Evolutionary conservation across 2,888 invertebrate genomes (phyloP), one percentile per base, ranked within the genome.

Genomic region (Leucoma salicis): DNA sequence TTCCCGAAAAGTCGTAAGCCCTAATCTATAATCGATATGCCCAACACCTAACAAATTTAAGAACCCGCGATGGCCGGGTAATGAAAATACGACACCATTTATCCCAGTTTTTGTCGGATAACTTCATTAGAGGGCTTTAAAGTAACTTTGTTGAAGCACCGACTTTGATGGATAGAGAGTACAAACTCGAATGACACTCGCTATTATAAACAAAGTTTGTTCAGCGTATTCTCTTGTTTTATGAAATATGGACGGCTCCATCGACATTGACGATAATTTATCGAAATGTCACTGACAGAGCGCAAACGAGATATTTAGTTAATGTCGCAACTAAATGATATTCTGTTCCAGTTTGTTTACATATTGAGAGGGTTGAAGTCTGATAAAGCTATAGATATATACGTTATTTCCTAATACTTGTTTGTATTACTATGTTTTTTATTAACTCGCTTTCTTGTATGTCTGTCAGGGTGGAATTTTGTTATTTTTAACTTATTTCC

Each of bases 221-320:
- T 63, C 51, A 64, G 49, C 54, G 55, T 67, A 78, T 69, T 63
- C 74, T 53, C 72, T 78, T 81, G 82, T 83, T 84, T 81, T 82
- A 81, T 85, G 85, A 85, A 84, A 76, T 85, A 84, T 84, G 77
- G 74, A 64, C 53, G 62, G 57, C 49, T 59, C 52, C 66, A 83
- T 79, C 78, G 82, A 81, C 80, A 75, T 60, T 70, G 74, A 77
- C 71, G 70, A 61, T 81, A 80, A 84, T 83, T 82, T 83, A 84
- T 85, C 64, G 81, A 73, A 81, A 78, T 81, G 78, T 78, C 80
- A 77, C 53, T 47, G 47, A 35, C 79, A 70, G 66, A 49, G 60
- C 56, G 63, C 62, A 57, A 43, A 44, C 44, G 27, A 52, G 46
- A 52, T 57, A 53, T 55, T 63, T 49, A 48, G 52, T 53, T 49